These are phyloP conservation scores for Diadophis punctatus DNA, from an alignment of 2,113 vertebrate genomes.

Conservation along the genomic window DNA sequence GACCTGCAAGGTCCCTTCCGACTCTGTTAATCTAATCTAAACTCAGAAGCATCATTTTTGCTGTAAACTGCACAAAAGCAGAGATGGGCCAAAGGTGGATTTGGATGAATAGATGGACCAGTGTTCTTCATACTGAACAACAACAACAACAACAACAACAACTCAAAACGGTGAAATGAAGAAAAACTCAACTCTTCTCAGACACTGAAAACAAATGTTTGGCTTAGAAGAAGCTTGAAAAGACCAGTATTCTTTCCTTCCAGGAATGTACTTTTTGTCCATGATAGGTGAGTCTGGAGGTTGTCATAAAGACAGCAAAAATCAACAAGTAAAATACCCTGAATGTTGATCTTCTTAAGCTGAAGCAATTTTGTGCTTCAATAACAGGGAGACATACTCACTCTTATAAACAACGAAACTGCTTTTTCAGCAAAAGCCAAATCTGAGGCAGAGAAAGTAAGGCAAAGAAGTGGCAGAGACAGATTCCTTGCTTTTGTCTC, in stretches of 20 bases:
- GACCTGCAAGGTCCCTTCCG: no score
- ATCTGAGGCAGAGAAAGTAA: background rate
- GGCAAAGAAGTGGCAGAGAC: background rate
- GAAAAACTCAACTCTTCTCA: background rate
- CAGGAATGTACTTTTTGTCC: background rate
- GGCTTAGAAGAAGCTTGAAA: background rate
- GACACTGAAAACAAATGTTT: background rate
- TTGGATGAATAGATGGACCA: background rate
- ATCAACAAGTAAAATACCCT: background rate
- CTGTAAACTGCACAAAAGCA: background rate
- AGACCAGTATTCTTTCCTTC: background rate
- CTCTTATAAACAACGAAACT: background rate
- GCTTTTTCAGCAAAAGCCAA: background rate
- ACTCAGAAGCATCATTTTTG: background rate
- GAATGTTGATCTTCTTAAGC: slow-evolving; percentile 27
- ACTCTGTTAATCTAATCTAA: no score
- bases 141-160: background rate
- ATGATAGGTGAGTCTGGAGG: background rate
- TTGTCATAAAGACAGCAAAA: background rate
- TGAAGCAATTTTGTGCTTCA: slow-evolving; percentile 26
- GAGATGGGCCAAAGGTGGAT: background rate
- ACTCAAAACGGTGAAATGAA: background rate
- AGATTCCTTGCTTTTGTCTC: background rate
- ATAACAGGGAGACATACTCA: background rate
- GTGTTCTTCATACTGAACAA: background rate